Conservation (phyloP, 2,888 invertebrate genomes). For the Tipula confusa region DNA sequence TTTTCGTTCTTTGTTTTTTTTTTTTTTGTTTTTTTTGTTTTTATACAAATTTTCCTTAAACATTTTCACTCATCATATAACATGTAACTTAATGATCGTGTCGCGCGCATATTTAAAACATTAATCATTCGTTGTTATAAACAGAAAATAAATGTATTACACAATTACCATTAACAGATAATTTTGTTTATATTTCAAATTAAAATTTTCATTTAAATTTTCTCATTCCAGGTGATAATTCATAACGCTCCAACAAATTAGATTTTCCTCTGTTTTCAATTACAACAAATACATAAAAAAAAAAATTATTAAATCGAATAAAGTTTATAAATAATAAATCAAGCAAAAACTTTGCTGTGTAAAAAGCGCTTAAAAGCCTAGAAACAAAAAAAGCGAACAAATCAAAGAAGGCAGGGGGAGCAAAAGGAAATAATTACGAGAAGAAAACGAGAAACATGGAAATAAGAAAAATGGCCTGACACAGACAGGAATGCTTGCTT, state of each 20-base stretch:
- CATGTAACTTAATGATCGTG: background rate
- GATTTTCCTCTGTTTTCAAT: background rate
- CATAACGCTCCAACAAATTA: background rate
- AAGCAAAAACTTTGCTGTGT: background rate
- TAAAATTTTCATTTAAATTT: background rate
- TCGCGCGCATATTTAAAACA: background rate
- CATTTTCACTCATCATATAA: background rate
- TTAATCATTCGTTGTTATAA: background rate
- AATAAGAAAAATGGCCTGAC: slow-evolving; percentile 29
- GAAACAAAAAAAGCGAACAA: background rate
- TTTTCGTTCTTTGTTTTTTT: too few relatives aligned
- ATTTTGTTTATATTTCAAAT: background rate
- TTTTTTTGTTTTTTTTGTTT: too few relatives aligned
- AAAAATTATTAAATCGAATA: background rate
- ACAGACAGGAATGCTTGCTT: background rate
- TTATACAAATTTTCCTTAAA: too few relatives aligned
- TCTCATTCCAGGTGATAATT: background rate
- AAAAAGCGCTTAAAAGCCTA: background rate
- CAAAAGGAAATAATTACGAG: background rate
- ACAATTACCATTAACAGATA: background rate
- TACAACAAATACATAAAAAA: background rate
- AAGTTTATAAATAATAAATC: background rate
- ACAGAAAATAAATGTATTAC: background rate
- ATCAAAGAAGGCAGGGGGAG: background rate
- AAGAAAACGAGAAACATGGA: background rate